Evolutionary conservation across 2,888 invertebrate species (phyloP).

Genomic region (Fabriciana adippe): DNA sequence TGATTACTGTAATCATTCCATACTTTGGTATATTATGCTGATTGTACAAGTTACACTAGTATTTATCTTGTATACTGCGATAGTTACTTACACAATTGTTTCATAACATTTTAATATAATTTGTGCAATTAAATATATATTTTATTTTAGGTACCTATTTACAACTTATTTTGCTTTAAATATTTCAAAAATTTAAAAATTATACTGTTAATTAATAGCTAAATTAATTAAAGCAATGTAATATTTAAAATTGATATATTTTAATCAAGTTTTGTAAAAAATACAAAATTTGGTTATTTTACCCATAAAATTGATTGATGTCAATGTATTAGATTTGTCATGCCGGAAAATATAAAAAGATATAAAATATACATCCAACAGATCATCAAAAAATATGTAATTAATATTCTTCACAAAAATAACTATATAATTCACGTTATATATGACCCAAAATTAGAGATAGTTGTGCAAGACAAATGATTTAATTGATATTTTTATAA

Average conservation of each 20-base stretch:
- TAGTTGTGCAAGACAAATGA: too few species aligned
- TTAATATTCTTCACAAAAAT: neutral
- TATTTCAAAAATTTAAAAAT: too few species aligned
- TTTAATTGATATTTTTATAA: too few species aligned
- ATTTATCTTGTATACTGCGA: neutral
- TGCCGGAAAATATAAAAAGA: conserved; percentile 30
- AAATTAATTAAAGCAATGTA: too few species aligned
- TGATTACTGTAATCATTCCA: conserved; percentile 16
- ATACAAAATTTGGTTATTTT: conserved; percentile 26
- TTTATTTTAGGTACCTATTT: too few species aligned
- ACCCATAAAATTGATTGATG: conserved; percentile 36
- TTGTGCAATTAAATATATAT: too few species aligned
- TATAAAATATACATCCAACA: neutral
- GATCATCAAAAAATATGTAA: neutral
- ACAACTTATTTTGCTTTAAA: too few species aligned
- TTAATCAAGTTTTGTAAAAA: conserved; percentile 1
- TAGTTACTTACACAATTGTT: too few species aligned
- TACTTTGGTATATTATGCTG: neutral
- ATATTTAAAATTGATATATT: neutral
- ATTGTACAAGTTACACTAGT: conserved; percentile 1
- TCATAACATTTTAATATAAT: too few species aligned
- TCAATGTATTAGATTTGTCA: conserved; percentile 23
- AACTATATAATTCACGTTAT: too few species aligned
- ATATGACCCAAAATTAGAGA: too few species aligned
- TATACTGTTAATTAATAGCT: too few species aligned